Conservation (phyloP, 2,888 invertebrate genomes). For the Linnaemya tessellans region DNA sequence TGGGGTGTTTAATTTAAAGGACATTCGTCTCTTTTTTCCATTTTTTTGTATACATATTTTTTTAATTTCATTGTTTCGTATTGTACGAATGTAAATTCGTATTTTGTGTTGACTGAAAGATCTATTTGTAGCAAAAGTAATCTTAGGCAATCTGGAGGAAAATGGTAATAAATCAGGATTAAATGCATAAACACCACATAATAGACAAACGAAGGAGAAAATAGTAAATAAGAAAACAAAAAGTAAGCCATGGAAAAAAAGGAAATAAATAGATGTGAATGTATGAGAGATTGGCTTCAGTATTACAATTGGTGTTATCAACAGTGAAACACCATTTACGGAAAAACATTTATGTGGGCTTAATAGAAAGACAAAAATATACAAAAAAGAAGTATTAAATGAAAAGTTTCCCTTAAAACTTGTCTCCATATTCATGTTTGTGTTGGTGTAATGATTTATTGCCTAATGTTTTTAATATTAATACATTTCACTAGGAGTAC, state of each 20-base stretch:
- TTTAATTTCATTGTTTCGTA: constrained; percentile 55
- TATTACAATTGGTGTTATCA: constrained; percentile 64
- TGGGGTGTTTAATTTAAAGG: constrained; percentile 52
- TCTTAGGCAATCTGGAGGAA: constrained; percentile 81
- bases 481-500: constrained; percentile 41
- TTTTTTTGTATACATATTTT: neutral
- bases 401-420: constrained; percentile 63
- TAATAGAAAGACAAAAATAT: constrained; percentile 46
- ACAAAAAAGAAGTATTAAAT: constrained; percentile 7
- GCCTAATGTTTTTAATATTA: constrained; percentile 53
- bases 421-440: constrained; percentile 64
- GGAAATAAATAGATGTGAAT: constrained; percentile 14
- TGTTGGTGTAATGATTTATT: constrained; percentile 70
- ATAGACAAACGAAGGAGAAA: constrained; percentile 49
- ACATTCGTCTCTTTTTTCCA: constrained; percentile 33
- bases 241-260: no score
- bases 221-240: constrained; percentile 21
- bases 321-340: constrained; percentile 58
- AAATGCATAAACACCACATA: constrained; percentile 73
- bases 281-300: constrained; percentile 43
- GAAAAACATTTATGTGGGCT: constrained; percentile 45
- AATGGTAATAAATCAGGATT: constrained; percentile 83
- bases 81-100: constrained; percentile 67
- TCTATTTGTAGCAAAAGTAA: constrained; percentile 76
- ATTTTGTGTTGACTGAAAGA: constrained; percentile 70